Conservation (phyloP, 2,113 vertebrate genomes). For the Kryptolebias marmoratus region DNA sequence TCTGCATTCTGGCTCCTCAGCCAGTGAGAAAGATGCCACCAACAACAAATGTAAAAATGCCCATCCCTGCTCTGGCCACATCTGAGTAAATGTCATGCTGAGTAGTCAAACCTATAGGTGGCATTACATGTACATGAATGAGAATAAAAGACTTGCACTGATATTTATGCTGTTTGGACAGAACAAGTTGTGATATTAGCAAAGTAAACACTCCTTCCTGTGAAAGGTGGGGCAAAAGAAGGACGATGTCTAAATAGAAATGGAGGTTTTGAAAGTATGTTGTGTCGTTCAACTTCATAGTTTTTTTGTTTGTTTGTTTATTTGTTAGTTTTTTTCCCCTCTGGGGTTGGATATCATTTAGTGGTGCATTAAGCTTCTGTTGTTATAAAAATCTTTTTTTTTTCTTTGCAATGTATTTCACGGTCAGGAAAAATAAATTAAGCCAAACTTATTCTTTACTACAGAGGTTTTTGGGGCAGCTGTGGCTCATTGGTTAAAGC, state of each 20-base stretch:
- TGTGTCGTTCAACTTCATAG: background rate
- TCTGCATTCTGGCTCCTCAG: constrained; percentile 2
- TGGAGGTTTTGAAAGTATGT: background rate
- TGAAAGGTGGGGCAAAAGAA: background rate
- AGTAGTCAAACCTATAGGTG: background rate
- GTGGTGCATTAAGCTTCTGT: no score
- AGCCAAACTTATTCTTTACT: no score
- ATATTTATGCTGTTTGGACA: background rate
- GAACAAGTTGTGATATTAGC: no score
- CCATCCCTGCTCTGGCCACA: constrained; percentile 45
- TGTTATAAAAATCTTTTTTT: no score
- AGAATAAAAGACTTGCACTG: background rate
- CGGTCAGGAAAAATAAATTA: no score
- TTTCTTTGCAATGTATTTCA: no score
- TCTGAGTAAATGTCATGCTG: constrained; percentile 44
- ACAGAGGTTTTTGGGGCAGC: no score
- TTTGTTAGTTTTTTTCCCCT: no score
- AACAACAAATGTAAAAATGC: constrained; percentile 54
- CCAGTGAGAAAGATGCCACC: constrained; percentile 11
- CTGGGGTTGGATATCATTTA: no score
- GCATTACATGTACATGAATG: background rate
- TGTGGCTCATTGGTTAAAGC: no score
- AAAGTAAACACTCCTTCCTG: background rate
- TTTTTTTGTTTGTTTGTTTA: no score
- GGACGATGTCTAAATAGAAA: background rate